A percentile compares a stretch with the other conserved stretches of the same genome.
phyloP scores from a whole-genome alignment of 2,797 vertebrate genomes.

The Gobio occitaniae region DNA sequence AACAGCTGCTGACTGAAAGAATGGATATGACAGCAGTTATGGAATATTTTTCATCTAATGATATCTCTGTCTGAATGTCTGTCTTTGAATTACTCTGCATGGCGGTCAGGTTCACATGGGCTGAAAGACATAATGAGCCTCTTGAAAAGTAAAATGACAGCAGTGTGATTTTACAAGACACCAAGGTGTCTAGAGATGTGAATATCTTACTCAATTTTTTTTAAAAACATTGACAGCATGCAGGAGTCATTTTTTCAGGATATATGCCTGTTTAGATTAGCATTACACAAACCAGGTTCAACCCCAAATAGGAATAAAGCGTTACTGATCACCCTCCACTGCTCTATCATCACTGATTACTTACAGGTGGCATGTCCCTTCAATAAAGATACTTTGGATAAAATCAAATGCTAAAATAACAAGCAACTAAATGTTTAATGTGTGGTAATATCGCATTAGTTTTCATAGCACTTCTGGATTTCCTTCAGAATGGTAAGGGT shows the following conservation, averaged over 20 bases:
- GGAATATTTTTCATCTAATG: background rate
- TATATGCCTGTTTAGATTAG: background rate
- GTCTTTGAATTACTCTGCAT: slow-evolving; percentile 1
- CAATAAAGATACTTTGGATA: background rate
- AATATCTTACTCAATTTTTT: background rate
- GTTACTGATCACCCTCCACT: background rate
- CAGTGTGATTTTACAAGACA: background rate
- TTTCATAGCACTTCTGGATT: background rate
- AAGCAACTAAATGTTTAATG: background rate
- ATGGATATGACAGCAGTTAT: background rate
- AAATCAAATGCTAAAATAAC: slow-evolving; percentile 12
- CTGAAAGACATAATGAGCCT: background rate
- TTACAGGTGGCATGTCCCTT: background rate
- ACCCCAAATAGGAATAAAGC: background rate
- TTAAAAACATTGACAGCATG: background rate
- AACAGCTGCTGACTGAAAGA: background rate
- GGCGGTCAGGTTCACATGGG: background rate
- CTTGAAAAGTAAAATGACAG: background rate
- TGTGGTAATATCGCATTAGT: background rate
- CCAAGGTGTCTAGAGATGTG: background rate
- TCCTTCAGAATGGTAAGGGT: background rate
- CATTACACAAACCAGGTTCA: background rate
- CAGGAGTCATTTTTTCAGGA: background rate
- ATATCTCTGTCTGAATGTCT: slow-evolving; percentile 11
- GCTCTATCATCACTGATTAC: background rate